A percentile compares a stretch with the other conserved stretches of the same genome.
These are phyloP conservation scores for Pachyrhynchus sulphureomaculatus DNA, from an alignment of 1,140 invertebrate genomes.

Conservation along the genomic window DNA sequence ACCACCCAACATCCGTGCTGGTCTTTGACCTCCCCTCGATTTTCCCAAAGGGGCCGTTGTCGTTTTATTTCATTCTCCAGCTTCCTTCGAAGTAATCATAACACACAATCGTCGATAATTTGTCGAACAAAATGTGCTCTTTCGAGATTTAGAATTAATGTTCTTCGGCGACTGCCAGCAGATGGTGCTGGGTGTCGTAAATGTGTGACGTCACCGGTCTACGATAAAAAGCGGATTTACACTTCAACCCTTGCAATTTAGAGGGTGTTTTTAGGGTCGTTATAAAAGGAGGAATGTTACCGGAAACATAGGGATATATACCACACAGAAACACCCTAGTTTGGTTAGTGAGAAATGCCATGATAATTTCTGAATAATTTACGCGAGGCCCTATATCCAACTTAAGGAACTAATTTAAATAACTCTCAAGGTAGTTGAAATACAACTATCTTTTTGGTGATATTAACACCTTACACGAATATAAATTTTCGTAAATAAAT, in stretches of 20 bases:
- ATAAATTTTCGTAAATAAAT: too few relatives aligned
- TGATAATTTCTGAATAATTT: too few relatives aligned
- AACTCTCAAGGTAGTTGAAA: too few relatives aligned
- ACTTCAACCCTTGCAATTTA: conserved; percentile 2
- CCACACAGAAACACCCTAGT: too few relatives aligned
- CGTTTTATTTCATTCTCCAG: conserved; percentile 12
- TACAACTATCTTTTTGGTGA: too few relatives aligned
- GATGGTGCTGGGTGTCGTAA: neutral
- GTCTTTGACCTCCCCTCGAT: neutral
- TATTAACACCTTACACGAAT: too few relatives aligned
- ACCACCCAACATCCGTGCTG: too few relatives aligned
- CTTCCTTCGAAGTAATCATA: conserved; percentile 10
- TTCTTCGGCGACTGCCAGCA: neutral
- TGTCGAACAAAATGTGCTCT: conserved; percentile 15
- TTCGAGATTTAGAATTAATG: conserved; percentile 5
- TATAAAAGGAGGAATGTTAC: neutral
- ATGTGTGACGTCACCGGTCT: neutral
- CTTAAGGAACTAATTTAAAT: too few relatives aligned
- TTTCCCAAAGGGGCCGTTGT: neutral
- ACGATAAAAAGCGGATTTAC: conserved; percentile 8
- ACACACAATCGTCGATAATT: conserved; percentile 17
- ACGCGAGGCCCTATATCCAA: too few relatives aligned
- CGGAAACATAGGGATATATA: neutral
- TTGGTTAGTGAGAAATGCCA: too few relatives aligned
- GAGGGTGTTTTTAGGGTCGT: neutral